These are phyloP conservation scores for Drosophila meridiana DNA, from an alignment of 2,888 invertebrate species.

Conservation along the genomic window DNA sequence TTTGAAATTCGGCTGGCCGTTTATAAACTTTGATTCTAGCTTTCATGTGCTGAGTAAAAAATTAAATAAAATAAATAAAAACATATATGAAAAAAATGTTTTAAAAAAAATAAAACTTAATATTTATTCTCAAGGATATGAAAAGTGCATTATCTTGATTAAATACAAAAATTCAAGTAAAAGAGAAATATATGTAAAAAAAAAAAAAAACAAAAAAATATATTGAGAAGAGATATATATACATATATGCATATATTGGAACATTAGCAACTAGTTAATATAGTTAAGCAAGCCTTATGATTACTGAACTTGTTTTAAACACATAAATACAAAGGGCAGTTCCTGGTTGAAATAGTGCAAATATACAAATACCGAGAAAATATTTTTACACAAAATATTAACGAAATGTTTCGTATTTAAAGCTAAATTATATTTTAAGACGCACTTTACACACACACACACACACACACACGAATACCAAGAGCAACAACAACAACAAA, in stretches of 20 bases:
- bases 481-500: background rate
- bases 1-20: constrained; percentile 10
- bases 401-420: constrained; percentile 28
- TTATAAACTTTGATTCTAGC: background rate
- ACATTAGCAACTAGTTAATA: background rate
- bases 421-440: constrained; percentile 33
- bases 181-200: background rate
- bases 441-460: constrained; percentile 19
- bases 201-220: background rate
- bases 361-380: constrained; percentile 60
- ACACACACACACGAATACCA: background rate
- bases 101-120: background rate
- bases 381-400: constrained; percentile 46
- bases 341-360: constrained; percentile 79
- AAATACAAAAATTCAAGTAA: background rate
- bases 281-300: constrained; percentile 11
- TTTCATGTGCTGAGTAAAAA: background rate
- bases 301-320: constrained; percentile 14
- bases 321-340: constrained; percentile 61
- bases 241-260: background rate
- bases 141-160: constrained; percentile 39
- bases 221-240: background rate
- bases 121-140: constrained; percentile 35
- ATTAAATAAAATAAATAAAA: background rate
- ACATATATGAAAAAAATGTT: background rate